phyloP scores from a whole-genome alignment of 2,888 invertebrate species.

The Perizoma affinitatum region DNA sequence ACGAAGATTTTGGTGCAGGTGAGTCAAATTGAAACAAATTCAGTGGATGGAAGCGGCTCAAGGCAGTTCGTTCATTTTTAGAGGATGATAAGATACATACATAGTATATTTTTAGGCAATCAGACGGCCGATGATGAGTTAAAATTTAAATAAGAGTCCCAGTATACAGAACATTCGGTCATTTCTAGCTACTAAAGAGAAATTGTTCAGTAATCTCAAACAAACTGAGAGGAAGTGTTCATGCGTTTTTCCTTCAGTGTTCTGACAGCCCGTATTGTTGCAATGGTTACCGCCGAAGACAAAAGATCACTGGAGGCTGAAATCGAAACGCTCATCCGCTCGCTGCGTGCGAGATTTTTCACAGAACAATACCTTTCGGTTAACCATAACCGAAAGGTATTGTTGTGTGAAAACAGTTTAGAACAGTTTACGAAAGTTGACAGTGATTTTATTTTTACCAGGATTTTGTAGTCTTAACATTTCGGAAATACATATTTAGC shows the following conservation, averaged over 20 bases:
- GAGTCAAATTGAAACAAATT: conserved; percentile 32
- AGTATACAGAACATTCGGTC: background rate
- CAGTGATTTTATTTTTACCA: too few species aligned
- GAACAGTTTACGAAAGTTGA: too few species aligned
- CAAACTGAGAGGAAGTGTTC: conserved; percentile 6
- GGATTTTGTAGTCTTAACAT: background rate
- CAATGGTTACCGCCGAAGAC: conserved; percentile 14
- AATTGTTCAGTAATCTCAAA: background rate
- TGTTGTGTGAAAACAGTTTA: too few species aligned
- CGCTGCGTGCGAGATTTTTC: conserved; percentile 8
- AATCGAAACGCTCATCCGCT: conserved; percentile 19
- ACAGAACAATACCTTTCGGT: conserved; percentile 11
- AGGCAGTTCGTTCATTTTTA: too few species aligned
- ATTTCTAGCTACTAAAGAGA: background rate
- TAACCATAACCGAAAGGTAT: background rate
- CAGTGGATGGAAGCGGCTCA: too few species aligned
- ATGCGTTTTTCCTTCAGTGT: conserved; percentile 3
- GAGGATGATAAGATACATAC: too few species aligned
- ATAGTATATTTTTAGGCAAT: too few species aligned
- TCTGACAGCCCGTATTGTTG: conserved; percentile 1
- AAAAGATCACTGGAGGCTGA: conserved; percentile 16
- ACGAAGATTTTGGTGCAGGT: conserved; percentile 95
- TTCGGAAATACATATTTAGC: conserved; percentile 10
- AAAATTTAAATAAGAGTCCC: background rate
- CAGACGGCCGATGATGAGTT: too few species aligned